These are phyloP conservation scores for Andrena haemorrhoa DNA, from an alignment of 2,888 invertebrate species.

Conservation along the genomic window DNA sequence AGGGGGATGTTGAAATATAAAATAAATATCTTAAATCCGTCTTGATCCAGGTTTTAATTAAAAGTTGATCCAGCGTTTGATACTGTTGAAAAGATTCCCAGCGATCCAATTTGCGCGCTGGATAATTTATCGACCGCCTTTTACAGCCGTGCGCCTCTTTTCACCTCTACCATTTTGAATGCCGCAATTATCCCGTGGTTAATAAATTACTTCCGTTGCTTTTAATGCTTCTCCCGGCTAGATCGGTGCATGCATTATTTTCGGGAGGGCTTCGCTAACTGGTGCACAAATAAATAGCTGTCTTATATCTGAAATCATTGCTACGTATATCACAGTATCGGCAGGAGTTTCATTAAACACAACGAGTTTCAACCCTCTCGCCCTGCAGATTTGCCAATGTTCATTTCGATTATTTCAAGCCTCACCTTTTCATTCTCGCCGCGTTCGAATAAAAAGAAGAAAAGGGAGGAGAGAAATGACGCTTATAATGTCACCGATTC, in stretches of 20 bases:
- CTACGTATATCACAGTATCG: too few relatives aligned
- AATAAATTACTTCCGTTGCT: slow-evolving; percentile 7
- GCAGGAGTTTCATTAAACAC: too few relatives aligned
- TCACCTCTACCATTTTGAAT: slow-evolving; percentile 21
- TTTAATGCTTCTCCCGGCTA: neutral
- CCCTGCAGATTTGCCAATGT: neutral
- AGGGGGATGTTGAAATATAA: slow-evolving; percentile 77
- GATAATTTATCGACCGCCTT: slow-evolving; percentile 71
- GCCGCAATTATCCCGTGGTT: neutral
- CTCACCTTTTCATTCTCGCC: neutral
- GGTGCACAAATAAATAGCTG: neutral
- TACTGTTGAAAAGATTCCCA: slow-evolving; percentile 75
- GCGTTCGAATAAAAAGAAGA: neutral
- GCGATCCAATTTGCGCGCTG: slow-evolving; percentile 73
- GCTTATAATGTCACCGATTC: slow-evolving; percentile 24
- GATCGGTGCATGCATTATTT: neutral
- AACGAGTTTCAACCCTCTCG: too few relatives aligned
- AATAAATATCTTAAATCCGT: slow-evolving; percentile 82
- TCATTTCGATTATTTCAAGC: neutral
- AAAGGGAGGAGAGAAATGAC: neutral
- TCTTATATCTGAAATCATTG: too few relatives aligned
- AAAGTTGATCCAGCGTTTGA: slow-evolving; percentile 81
- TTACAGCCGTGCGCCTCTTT: slow-evolving; percentile 36
- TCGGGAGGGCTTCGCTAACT: neutral
- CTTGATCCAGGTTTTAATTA: slow-evolving; percentile 81